Base-by-base conservation (phyloP, 2,888 invertebrate genomes). In the Meghimatium bilineatum region DNA sequence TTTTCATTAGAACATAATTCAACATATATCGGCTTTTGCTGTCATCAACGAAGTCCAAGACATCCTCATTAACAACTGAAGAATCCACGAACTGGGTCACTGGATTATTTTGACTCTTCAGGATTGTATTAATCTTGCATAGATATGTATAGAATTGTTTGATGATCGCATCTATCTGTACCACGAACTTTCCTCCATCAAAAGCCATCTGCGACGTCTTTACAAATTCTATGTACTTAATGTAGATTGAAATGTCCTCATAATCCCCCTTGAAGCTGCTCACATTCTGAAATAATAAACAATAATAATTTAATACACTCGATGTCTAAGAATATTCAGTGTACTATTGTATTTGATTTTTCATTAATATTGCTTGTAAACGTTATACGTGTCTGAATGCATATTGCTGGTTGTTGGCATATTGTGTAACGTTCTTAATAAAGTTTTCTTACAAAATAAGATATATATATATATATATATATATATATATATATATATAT, bases 1-100 rank as follows among this genome's bases (percentile, higher is more conserved):
- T 67, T 49, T 78, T 78, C 66, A 66, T 67, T 23, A 67, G 20
- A 8, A 78, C 44, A 78, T 78, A 78, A 66, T 67, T 44, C 32
- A 66, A 32, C 38, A 10, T 29, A 49, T 78, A 67, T 2, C 78
- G 67, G 23, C 26, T 20, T 17, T 44, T 67, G 8, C 23, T 49
- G 44, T 49, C 32, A 29, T 36, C 2, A 8, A 38, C n/a, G 29
- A 32, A 74, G 0, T 49, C 20, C 17, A 52, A 20, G 17, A 74
- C 17, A 5, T 74, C 52, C 3, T 5, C 74, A 52, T 14, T 32
- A 49, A 74, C 74, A 12, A 52, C 74, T 12, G 74, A 74, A 74
- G 29, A 29, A 52, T 74, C 23, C 20, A 74, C 74, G 29, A 74
- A 74, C 52, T 52, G 52, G 34, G 74, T 74, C 49, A 72, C 14